phyloP scores from a whole-genome alignment of 2,797 vertebrate genomes.

The Cossypha dichroa region DNA sequence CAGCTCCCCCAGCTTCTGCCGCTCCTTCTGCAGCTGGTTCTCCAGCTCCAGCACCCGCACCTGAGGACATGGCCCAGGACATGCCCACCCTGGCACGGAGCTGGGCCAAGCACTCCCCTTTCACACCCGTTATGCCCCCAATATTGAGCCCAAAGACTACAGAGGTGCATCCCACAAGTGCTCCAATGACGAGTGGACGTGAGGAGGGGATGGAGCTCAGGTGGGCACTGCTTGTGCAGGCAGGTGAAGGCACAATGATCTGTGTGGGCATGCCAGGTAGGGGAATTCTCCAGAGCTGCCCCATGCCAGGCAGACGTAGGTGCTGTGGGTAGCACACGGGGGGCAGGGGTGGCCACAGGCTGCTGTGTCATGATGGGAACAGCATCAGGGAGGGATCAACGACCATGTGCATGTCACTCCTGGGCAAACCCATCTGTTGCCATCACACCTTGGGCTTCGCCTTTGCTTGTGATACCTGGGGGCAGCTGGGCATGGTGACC shows the following conservation, averaged over 20 bases:
- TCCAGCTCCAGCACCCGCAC: constrained; percentile 95
- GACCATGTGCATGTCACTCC: rapidly evolving
- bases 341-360: not conserved
- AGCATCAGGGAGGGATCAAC: rapidly evolving
- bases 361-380: not conserved
- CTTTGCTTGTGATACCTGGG: not conserved
- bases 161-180: rapidly evolving
- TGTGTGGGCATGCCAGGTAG: not conserved
- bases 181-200: not conserved
- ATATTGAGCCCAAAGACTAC: rapidly evolving
- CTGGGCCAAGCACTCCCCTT: not conserved
- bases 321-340: rapidly evolving
- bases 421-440: not conserved
- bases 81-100: not conserved
- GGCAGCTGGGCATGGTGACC: not conserved
- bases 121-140: rapidly evolving
- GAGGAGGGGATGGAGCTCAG: not conserved
- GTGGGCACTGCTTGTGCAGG: not conserved
- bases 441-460: not conserved
- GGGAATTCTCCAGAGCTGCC: not conserved
- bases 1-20: constrained; percentile 91
- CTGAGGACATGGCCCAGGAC: constrained; percentile 52
- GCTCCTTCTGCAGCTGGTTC: constrained; percentile 91
- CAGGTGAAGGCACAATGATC: not conserved
- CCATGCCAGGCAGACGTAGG: not conserved